phyloP scores from a whole-genome alignment of 2,797 vertebrate species.

The Masticophis lateralis region DNA sequence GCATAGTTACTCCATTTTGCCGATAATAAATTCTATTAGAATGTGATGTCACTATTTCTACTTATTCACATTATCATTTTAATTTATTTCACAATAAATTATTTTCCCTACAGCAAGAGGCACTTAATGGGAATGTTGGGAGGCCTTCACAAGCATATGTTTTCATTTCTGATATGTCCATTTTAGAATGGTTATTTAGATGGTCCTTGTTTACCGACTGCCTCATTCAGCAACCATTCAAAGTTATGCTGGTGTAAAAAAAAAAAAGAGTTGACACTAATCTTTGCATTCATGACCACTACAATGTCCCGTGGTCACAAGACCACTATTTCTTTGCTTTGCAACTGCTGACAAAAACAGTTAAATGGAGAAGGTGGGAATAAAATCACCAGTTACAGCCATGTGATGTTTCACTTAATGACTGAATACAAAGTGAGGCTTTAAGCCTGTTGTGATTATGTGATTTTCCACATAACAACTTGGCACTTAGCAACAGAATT shows the following conservation, averaged over 20 bases:
- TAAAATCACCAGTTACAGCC: background rate
- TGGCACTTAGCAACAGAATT: background rate
- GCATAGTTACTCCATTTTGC: background rate
- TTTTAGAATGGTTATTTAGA: background rate
- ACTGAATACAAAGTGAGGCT: background rate
- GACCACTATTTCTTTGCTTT: background rate
- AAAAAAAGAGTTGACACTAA: background rate
- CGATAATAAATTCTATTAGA: background rate
- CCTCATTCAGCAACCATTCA: background rate
- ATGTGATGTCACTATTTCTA: background rate
- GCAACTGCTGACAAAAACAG: background rate
- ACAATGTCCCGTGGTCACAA: background rate
- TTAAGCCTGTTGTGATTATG: background rate
- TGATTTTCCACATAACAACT: background rate
- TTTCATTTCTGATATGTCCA: background rate
- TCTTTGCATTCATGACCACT: background rate
- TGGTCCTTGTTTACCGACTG: background rate
- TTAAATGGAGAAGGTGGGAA: background rate
- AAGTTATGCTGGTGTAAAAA: background rate
- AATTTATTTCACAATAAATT: background rate
- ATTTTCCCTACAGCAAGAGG: background rate
- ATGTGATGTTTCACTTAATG: background rate
- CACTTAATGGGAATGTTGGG: background rate
- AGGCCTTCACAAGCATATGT: background rate
- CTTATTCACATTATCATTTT: background rate